These are phyloP conservation scores for Lepidochrysops patricia DNA, from an alignment of 2,888 invertebrate species.

Conservation along the genomic window DNA sequence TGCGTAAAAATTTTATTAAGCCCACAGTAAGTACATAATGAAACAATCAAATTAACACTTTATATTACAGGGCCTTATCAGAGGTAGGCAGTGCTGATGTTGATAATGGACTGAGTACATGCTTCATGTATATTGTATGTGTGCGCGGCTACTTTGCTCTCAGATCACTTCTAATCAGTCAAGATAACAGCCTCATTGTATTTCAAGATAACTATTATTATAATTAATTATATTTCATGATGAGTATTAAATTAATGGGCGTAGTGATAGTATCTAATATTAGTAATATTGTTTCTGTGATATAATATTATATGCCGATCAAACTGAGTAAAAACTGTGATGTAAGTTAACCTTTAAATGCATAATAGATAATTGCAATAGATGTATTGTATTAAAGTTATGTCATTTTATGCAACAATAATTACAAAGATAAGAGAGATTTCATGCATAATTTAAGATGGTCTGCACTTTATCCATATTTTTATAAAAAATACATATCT, in stretches of 20 bases:
- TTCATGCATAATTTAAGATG: not conserved
- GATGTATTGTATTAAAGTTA: not conserved
- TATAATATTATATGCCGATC: not conserved
- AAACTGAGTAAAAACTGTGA: not conserved
- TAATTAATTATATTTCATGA: conserved; percentile 9
- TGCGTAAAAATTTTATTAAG: not conserved
- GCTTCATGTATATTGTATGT: not conserved
- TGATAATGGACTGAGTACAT: not conserved
- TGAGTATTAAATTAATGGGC: not conserved
- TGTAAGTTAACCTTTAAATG: not conserved
- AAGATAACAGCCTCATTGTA: conserved; percentile 42
- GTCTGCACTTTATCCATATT: not conserved
- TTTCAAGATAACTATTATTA: conserved; percentile 21
- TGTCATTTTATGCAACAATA: not conserved
- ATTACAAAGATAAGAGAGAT: not conserved
- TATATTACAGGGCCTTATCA: not conserved
- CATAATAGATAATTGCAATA: not conserved
- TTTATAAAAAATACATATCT: too few species aligned
- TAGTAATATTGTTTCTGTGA: not conserved
- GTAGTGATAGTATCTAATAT: not conserved
- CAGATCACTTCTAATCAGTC: conserved; percentile 31
- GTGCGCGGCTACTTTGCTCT: not conserved
- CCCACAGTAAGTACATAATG: not conserved
- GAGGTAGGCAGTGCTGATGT: not conserved
- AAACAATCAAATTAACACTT: not conserved